Evolutionary conservation across 2,888 invertebrate species (phyloP).

Genomic region (Formica aserva): DNA sequence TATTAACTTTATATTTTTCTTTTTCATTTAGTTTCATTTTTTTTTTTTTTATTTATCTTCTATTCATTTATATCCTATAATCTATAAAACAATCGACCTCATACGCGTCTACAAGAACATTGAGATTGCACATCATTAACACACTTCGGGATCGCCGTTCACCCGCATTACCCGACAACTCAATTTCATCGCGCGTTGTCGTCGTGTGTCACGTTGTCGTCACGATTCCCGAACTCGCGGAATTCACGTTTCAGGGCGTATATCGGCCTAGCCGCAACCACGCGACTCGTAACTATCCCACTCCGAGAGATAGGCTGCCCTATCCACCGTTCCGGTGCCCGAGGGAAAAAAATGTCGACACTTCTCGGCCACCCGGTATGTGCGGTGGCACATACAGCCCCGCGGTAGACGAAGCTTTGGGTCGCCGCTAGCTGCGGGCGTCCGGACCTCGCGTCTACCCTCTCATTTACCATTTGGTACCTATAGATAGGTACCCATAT

Average conservation of each 20-base stretch:
- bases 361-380: conserved; percentile 81
- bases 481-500: conserved; percentile 84
- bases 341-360: conserved; percentile 47
- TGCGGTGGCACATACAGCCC: conserved; percentile 82
- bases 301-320: background rate
- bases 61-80: background rate
- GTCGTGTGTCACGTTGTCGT: background rate
- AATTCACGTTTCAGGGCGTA: conserved; percentile 24
- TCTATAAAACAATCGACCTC: background rate
- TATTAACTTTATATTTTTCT: background rate
- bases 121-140: conserved; percentile 30
- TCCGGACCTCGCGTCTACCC: conserved; percentile 85
- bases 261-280: conserved; percentile 28
- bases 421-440: conserved; percentile 85
- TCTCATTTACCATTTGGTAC: conserved; percentile 86
- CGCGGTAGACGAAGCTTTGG: conserved; percentile 85
- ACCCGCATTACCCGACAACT: conserved; percentile 30
- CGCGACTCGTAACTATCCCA: conserved; percentile 10
- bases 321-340: background rate
- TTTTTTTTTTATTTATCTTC: background rate
- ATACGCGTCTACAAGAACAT: conserved; percentile 7
- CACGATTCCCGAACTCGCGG: conserved; percentile 31
- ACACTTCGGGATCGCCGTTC: conserved; percentile 28
- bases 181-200: conserved; percentile 25
- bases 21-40: background rate